phyloP scores from a whole-genome alignment of 2,888 invertebrate genomes.

The Agrotis clavis region DNA sequence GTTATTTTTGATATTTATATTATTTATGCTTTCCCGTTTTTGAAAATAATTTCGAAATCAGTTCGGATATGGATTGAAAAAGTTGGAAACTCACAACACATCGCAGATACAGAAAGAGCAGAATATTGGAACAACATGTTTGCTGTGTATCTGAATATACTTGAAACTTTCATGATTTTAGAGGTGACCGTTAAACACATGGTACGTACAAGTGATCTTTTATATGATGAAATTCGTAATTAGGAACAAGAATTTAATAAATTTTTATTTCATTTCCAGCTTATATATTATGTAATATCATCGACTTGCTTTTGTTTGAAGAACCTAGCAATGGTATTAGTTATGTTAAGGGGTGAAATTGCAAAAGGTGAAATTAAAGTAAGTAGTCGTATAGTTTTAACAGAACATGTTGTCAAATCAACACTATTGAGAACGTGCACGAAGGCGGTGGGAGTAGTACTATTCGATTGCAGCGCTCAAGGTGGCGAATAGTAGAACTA shows the following conservation, averaged over 20 bases:
- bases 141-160: constrained; percentile 1
- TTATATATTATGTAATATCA: background rate
- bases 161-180: constrained; percentile 1
- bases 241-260: background rate
- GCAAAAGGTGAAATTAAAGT: background rate
- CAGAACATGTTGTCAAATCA: too few species aligned
- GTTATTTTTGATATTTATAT: constrained; percentile 15
- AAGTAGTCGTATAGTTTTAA: background rate
- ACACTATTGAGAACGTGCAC: too few species aligned
- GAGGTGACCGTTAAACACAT: background rate
- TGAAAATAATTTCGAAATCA: constrained; percentile 12
- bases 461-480: too few species aligned
- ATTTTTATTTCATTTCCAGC: constrained; percentile 1
- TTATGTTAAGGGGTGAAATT: background rate
- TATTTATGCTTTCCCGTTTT: background rate
- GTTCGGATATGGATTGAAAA: constrained; percentile 22
- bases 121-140: background rate
- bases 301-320: constrained; percentile 7
- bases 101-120: background rate
- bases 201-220: background rate
- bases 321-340: background rate
- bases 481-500: too few species aligned
- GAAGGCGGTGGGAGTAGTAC: too few species aligned
- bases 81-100: background rate
- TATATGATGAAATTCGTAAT: too few species aligned